phyloP scores from a whole-genome alignment of 2,888 invertebrate species.

The Xestobium rufovillosum region DNA sequence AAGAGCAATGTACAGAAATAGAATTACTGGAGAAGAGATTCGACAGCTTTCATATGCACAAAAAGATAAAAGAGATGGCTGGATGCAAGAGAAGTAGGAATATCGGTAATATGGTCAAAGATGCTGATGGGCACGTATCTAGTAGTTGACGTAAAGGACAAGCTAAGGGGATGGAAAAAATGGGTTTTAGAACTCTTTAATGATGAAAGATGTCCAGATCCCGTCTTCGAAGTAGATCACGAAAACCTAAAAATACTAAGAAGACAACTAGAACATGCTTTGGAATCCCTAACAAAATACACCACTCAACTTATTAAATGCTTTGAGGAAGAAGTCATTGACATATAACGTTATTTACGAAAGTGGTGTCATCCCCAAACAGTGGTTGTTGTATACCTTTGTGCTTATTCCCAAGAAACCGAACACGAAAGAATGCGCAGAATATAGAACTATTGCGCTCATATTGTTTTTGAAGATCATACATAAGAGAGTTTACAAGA shows the following conservation, averaged over 20 bases:
- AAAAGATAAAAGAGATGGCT: too few species aligned
- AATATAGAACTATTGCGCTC: constrained; percentile 14
- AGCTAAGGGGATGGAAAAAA: constrained; percentile 14
- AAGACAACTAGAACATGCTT: constrained; percentile 14
- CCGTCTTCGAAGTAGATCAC: constrained; percentile 10
- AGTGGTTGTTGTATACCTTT: constrained; percentile 11
- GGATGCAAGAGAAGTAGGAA: not conserved
- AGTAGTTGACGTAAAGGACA: constrained; percentile 11
- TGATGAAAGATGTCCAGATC: too few species aligned
- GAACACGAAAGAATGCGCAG: constrained; percentile 11
- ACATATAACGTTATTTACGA: constrained; percentile 10
- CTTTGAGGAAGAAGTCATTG: constrained; percentile 8
- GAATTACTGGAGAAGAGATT: constrained; percentile 3
- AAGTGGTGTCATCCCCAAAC: constrained; percentile 7
- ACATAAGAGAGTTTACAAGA: too few species aligned
- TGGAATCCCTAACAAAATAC: constrained; percentile 11
- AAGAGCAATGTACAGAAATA: not conserved
- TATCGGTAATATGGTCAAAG: constrained; percentile 11
- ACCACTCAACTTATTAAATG: constrained; percentile 7
- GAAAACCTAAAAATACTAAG: constrained; percentile 14
- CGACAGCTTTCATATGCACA: constrained; percentile 4
- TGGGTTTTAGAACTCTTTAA: constrained; percentile 14
- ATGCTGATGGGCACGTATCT: constrained; percentile 11
- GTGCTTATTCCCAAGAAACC: constrained; percentile 13
- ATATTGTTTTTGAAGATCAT: too few species aligned